phyloP scores from a whole-genome alignment of 2,113 vertebrate species.

The Oceanites oceanicus region DNA sequence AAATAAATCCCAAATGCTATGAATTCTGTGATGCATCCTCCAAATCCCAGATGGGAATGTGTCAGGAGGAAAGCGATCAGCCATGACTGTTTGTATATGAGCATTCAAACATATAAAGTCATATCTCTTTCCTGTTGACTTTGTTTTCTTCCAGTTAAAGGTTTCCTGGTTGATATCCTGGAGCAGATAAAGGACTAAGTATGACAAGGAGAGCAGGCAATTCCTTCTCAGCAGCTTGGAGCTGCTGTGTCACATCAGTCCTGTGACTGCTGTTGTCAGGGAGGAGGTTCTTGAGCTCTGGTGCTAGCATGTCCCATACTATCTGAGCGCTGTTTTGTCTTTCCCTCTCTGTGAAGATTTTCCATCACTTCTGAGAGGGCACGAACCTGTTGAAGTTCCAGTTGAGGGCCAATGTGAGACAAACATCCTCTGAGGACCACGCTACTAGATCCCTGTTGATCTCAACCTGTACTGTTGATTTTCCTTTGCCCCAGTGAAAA shows the following conservation, averaged over 20 bases:
- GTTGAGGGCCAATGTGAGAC: not conserved
- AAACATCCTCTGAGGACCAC: not conserved
- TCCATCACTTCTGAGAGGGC: not conserved
- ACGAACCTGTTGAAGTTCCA: not conserved
- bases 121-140: not conserved
- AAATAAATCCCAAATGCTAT: not conserved
- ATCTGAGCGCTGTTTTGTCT: not conserved
- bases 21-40: not conserved
- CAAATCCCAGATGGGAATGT: not conserved
- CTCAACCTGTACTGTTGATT: not conserved
- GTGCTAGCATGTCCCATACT: not conserved
- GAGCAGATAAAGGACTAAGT: not conserved
- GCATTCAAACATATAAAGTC: not conserved
- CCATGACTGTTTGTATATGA: not conserved
- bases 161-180: not conserved
- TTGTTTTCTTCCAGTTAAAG: not conserved
- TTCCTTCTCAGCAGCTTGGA: not conserved
- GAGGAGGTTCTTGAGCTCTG: not conserved
- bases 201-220: not conserved
- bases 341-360: not conserved
- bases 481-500: not conserved
- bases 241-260: not conserved
- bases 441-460: not conserved
- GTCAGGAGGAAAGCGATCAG: not conserved
- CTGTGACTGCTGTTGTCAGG: not conserved